phyloP scores from a whole-genome alignment of 2,888 invertebrate genomes.

The Pseudococcus jackbeardsleyi region DNA sequence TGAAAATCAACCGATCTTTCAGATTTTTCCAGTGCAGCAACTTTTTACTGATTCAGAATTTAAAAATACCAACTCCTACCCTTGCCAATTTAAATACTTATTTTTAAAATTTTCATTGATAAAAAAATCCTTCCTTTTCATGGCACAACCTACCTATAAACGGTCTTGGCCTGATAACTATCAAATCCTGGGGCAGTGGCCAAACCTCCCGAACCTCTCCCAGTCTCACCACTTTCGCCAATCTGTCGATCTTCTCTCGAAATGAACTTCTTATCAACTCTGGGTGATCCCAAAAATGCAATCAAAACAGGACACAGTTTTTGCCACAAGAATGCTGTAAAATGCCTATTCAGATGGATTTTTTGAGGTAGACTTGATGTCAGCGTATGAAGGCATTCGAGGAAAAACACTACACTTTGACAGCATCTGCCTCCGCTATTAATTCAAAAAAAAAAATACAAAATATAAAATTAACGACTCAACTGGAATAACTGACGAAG shows the following conservation, averaged over 20 bases:
- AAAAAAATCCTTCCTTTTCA: not conserved
- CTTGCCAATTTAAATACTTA: not conserved
- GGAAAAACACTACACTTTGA: conserved; percentile 76
- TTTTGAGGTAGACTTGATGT: conserved; percentile 86
- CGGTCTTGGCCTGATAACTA: conserved; percentile 88
- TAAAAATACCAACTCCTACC: not conserved
- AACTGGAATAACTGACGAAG: not conserved
- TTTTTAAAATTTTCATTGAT: not conserved
- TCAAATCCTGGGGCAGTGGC: conserved; percentile 83
- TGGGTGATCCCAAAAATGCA: conserved; percentile 88
- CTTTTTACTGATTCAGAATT: too few species aligned
- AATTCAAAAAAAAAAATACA: conserved; percentile 67
- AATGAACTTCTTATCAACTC: conserved; percentile 84
- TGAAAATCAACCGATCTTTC: too few species aligned
- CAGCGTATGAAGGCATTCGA: conserved; percentile 88
- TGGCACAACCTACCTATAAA: conserved; percentile 81
- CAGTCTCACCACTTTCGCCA: conserved; percentile 72
- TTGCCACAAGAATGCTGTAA: conserved; percentile 92
- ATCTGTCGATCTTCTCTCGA: conserved; percentile 70
- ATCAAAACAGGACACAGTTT: conserved; percentile 92
- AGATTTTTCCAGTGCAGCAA: too few species aligned
- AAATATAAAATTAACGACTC: not conserved
- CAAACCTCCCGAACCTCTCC: conserved; percentile 79
- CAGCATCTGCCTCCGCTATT: conserved; percentile 70
- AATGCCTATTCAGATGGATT: conserved; percentile 86